Evolutionary conservation across 2,888 invertebrate genomes (phyloP).

Genomic region (Halocaridina rubra): DNA sequence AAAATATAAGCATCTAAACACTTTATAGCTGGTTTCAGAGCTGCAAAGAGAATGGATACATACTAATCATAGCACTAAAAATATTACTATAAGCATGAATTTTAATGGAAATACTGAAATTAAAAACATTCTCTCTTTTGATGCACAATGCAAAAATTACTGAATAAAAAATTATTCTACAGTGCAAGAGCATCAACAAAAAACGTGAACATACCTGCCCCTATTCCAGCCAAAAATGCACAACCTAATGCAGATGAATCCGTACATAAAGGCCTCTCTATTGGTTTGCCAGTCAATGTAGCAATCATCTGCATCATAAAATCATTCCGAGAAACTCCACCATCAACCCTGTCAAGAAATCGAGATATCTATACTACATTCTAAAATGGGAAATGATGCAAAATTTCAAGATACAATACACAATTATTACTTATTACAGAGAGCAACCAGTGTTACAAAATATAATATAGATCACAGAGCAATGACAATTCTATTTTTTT

Average conservation of each 20-base stretch:
- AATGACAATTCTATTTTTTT: no score
- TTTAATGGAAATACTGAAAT: background rate
- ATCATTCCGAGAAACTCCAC: slow-evolving; percentile 95
- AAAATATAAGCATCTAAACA: background rate
- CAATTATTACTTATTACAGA: no score
- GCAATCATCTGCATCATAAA: slow-evolving; percentile 90
- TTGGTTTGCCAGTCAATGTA: slow-evolving; percentile 80
- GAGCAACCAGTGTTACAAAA: no score
- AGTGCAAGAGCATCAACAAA: background rate
- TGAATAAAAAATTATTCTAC: background rate
- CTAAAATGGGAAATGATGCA: no score
- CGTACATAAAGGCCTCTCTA: slow-evolving; percentile 79
- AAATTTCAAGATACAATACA: no score
- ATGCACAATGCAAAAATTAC: background rate
- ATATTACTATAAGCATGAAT: background rate
- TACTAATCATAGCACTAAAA: slow-evolving; percentile 28
- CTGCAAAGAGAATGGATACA: background rate
- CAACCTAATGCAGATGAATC: slow-evolving; percentile 90
- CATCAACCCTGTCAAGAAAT: slow-evolving; percentile 80
- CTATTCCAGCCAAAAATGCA: slow-evolving; percentile 85
- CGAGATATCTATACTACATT: no score
- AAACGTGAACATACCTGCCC: slow-evolving; percentile 73
- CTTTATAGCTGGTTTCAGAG: background rate
- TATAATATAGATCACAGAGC: no score
- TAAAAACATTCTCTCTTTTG: background rate